Conservation (phyloP, 2,113 vertebrate genomes). For the Chaetops frenatus region DNA sequence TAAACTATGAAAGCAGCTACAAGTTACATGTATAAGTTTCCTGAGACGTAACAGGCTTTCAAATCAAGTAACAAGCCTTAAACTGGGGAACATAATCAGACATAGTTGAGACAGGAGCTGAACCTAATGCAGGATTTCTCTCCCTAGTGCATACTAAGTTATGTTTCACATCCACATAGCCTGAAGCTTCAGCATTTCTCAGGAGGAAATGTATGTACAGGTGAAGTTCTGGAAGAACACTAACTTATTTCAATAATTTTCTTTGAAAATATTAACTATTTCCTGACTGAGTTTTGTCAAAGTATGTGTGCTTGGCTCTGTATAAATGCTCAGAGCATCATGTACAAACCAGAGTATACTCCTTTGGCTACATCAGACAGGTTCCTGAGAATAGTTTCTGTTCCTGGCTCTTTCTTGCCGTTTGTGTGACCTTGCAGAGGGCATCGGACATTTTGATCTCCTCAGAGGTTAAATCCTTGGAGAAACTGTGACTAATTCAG, state of each 20-base stretch:
- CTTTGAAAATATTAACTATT: background rate
- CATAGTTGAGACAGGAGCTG: background rate
- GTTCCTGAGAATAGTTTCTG: background rate
- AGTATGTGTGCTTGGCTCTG: background rate
- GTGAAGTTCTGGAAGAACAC: background rate
- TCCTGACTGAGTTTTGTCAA: background rate
- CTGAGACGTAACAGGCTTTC: background rate
- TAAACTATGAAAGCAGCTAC: background rate
- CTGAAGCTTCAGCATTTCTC: background rate
- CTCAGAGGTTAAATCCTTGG: background rate
- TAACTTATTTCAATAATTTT: background rate
- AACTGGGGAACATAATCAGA: background rate
- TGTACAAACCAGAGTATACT: background rate
- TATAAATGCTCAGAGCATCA: background rate
- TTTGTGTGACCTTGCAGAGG: background rate
- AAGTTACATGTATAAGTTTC: background rate
- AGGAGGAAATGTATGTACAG: background rate
- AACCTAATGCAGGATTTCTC: background rate
- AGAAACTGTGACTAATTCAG: background rate
- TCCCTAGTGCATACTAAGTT: background rate
- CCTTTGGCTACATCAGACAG: background rate
- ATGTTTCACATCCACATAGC: background rate
- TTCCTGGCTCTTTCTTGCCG: background rate
- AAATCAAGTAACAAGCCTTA: slow-evolving; percentile 4
- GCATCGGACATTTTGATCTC: background rate